phyloP scores from a whole-genome alignment of 2,113 vertebrate species.

The Clarias batrachus region DNA sequence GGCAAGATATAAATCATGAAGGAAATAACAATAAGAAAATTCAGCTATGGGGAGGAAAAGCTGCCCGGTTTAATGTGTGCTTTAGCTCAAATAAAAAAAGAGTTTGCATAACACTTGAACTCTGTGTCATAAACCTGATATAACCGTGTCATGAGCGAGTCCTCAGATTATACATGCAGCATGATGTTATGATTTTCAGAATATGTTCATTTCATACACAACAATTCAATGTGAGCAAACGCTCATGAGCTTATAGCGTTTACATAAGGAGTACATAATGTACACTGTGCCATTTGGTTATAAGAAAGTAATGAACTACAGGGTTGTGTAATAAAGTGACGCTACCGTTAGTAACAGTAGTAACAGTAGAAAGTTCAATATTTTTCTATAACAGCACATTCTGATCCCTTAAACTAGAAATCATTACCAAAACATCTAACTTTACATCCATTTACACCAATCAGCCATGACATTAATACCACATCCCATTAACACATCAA shows the following conservation, averaged over 20 bases:
- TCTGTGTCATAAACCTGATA: neutral
- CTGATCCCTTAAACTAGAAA: neutral
- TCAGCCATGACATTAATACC: too few relatives aligned
- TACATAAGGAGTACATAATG: neutral
- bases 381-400: neutral
- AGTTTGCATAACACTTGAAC: conserved; percentile 9
- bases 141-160: neutral
- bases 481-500: too few relatives aligned
- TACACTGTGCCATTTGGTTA: neutral
- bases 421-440: neutral
- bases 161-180: neutral
- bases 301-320: neutral
- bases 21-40: neutral
- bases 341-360: neutral
- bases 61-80: neutral
- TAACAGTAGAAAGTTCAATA: neutral
- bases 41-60: neutral
- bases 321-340: neutral
- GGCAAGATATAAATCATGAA: conserved; percentile 3
- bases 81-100: neutral
- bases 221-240: neutral
- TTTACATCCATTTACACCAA: neutral
- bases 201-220: neutral
- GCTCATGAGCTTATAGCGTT: neutral
- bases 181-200: neutral